Conservation (phyloP, 2,888 invertebrate genomes). For the Furcula furcula region DNA sequence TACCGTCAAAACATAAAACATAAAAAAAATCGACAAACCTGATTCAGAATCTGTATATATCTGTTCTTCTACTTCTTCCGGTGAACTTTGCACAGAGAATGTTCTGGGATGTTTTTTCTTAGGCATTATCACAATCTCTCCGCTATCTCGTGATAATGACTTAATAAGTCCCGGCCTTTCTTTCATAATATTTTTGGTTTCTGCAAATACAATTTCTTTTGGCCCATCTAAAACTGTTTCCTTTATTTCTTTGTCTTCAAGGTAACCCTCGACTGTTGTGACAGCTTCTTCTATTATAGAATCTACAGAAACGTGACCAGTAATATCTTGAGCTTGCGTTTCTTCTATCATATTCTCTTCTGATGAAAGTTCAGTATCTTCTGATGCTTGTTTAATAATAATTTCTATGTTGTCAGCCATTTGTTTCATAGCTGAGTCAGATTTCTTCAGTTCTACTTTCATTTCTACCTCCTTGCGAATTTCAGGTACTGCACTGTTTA, state of each 20-base stretch:
- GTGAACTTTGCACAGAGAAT: conserved; percentile 78
- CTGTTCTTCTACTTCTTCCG: conserved; percentile 78
- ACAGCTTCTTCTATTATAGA: conserved; percentile 75
- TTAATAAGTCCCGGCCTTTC: conserved; percentile 70
- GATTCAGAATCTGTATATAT: conserved; percentile 80
- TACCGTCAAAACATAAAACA: too few species aligned
- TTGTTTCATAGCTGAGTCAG: conserved; percentile 76
- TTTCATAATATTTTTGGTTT: conserved; percentile 52
- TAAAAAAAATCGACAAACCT: conserved; percentile 38
- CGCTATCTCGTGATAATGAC: conserved; percentile 73
- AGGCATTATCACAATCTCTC: conserved; percentile 72
- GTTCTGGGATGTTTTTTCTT: conserved; percentile 74
- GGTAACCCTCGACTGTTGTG: conserved; percentile 63
- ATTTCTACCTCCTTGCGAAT: conserved; percentile 31
- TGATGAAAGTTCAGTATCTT: conserved; percentile 67
- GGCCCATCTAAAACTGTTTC: conserved; percentile 47
- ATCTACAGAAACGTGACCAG: conserved; percentile 68
- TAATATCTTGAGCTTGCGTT: conserved; percentile 44
- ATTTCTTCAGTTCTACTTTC: conserved; percentile 61
- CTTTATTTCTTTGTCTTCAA: conserved; percentile 51
- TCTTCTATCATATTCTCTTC: conserved; percentile 56
- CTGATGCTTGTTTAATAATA: conserved; percentile 75
- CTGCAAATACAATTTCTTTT: conserved; percentile 54
- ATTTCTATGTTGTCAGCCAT: conserved; percentile 79
- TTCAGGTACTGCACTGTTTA: conserved; percentile 23